Base-by-base conservation (phyloP, 2,797 vertebrate genomes). In the Anabacerthia variegaticeps region DNA sequence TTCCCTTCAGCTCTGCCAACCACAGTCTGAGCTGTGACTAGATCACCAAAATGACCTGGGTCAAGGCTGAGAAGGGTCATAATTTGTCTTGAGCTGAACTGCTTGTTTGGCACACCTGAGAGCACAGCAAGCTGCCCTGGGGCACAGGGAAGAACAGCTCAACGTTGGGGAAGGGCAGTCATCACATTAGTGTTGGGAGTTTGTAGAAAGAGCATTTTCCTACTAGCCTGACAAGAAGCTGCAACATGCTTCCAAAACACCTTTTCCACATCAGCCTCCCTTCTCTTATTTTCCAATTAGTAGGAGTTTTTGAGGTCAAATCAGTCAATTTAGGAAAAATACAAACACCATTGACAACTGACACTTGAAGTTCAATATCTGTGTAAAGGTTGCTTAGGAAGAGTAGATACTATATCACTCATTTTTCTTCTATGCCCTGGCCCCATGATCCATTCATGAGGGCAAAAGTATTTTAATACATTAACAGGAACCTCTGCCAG, bases 381-480 rank as follows among this genome's bases (percentile, higher is more conserved):
- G 51, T 76, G 61, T 66, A 79, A 86, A 87, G 63, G 30, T 82
- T 85, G 28, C 71, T 91, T 41, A 34, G 59, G 85, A 82, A 67
- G 32, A 83, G 32, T 32, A 89, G 56, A 34, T 46, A 44, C 54
- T 88, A 65, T 65, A 88, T 59, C 87, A 39, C 61, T 92, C 54
- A 37, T 87, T 82, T 66, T 88, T 78, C 54, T 74, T 91, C 65
- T 71, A 3, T 80, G 76, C 10, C 61, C 63, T 81, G 65, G 85
- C 41, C 46, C 58, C 43, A 20, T 65, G 79, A 92, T 95, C 88
- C 65, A 58, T 87, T 88, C 71, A 82, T 22, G 59, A 95, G 85
- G 58, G 79, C 61, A 58, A 32, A 96, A 83, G 37, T 83, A 82
- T 89, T 88, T 83, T 81, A 95, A 94, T 89, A 43, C 39, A 81